A percentile compares a stretch with the other conserved stretches of the same genome.
Conservation (phyloP, 2,888 invertebrate genomes). For the Rhogogaster chlorosoma region DNA sequence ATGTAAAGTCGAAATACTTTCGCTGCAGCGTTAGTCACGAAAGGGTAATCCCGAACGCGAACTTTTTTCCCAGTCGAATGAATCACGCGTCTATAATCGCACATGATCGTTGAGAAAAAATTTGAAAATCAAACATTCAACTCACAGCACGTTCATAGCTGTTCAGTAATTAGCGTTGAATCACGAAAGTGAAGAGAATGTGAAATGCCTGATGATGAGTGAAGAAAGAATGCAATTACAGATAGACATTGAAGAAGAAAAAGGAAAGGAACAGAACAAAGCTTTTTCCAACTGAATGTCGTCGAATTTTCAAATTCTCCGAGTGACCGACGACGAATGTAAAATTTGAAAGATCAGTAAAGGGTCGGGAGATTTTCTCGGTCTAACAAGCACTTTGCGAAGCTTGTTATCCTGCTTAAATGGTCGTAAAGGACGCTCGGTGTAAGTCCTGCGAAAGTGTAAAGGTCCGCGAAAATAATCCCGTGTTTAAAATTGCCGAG, state of each 20-base stretch:
- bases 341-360: neutral
- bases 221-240: neutral
- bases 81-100: neutral
- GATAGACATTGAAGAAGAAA: neutral
- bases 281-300: neutral
- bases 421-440: neutral
- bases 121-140: neutral
- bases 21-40: constrained; percentile 30
- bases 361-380: neutral
- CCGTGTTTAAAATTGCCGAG: neutral
- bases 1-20: neutral
- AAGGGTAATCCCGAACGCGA: neutral
- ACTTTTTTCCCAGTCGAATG: neutral
- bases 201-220: neutral
- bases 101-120: neutral
- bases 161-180: neutral
- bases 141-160: neutral
- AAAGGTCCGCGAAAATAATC: neutral
- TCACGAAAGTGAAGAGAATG: neutral
- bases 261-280: neutral
- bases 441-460: neutral
- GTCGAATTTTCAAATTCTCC: neutral
- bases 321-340: neutral
- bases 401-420: constrained; percentile 25
- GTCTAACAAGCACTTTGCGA: constrained; percentile 14